These are phyloP conservation scores for Nomada fucata DNA, from an alignment of 2,888 invertebrate species.

Conservation along the genomic window DNA sequence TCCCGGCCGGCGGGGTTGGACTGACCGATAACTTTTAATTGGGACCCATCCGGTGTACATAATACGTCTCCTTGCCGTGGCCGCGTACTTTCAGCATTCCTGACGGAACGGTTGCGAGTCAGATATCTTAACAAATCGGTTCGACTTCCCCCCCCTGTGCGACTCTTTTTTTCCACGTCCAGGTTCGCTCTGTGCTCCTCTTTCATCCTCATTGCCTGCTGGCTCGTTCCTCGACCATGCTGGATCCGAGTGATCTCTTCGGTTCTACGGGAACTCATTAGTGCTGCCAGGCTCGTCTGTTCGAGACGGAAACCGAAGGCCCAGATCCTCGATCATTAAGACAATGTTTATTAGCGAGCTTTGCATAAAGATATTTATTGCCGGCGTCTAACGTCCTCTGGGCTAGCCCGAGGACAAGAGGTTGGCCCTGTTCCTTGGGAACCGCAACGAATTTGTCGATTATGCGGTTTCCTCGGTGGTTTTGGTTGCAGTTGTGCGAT, in stretches of 20 bases:
- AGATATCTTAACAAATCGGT: constrained; percentile 67
- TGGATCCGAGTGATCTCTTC: constrained; percentile 56
- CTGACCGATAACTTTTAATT: constrained; percentile 66
- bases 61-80: constrained; percentile 60
- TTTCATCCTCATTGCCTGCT: constrained; percentile 35
- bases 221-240: constrained; percentile 55
- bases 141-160: constrained; percentile 62
- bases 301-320: constrained; percentile 47
- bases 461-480: neutral
- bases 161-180: constrained; percentile 57
- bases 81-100: constrained; percentile 66
- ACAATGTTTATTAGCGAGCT: constrained; percentile 62
- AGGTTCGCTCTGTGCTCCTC: constrained; percentile 46
- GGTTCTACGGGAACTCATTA: constrained; percentile 69
- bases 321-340: constrained; percentile 65
- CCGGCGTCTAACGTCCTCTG: constrained; percentile 21
- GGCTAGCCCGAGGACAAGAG: neutral
- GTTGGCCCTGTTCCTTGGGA: constrained; percentile 17
- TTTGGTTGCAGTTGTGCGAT: too few species aligned
- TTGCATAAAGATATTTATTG: constrained; percentile 64
- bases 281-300: constrained; percentile 56
- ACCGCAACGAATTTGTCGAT: constrained; percentile 46
- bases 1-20: constrained; percentile 45
- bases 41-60: constrained; percentile 51
- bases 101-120: constrained; percentile 54